Conservation (phyloP, 2,113 vertebrate genomes). For the Thunnus maccoyii region DNA sequence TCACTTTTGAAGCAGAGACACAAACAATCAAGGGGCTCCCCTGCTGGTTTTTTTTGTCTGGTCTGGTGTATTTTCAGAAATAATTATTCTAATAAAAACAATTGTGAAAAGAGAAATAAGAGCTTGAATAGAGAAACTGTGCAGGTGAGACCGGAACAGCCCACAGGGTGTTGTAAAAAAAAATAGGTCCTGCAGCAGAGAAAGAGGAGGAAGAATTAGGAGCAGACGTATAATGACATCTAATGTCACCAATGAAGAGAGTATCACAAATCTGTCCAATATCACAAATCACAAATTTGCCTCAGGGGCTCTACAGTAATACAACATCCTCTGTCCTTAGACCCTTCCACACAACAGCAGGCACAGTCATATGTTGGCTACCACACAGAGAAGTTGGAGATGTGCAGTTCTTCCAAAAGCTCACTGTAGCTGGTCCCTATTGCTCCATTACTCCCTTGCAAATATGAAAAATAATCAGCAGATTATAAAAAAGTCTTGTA, state of each 20-base stretch:
- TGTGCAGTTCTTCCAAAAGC: too few species aligned
- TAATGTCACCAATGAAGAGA: neutral
- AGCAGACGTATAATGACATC: neutral
- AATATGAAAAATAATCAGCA: too few species aligned
- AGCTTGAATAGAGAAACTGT: constrained; percentile 25
- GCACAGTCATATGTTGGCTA: too few species aligned
- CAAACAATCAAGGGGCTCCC: constrained; percentile 27
- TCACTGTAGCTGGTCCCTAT: too few species aligned
- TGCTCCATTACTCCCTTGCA: too few species aligned
- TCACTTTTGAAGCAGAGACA: constrained; percentile 35
- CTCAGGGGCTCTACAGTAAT: too few species aligned
- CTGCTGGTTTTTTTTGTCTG: constrained; percentile 29
- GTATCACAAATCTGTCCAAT: too few species aligned
- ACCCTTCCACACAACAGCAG: too few species aligned
- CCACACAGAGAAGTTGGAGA: too few species aligned
- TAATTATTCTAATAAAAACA: constrained; percentile 16
- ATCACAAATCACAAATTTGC: too few species aligned
- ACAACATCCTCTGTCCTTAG: too few species aligned
- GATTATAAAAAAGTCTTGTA: too few species aligned
- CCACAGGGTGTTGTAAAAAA: constrained; percentile 12
- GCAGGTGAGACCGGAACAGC: neutral
- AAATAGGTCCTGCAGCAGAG: neutral
- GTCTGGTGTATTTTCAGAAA: constrained; percentile 45
- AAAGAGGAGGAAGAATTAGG: neutral
- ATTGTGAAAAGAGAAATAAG: neutral